phyloP scores from a whole-genome alignment of 1,140 invertebrate genomes.

The Macrotrachela quadricornifera region DNA sequence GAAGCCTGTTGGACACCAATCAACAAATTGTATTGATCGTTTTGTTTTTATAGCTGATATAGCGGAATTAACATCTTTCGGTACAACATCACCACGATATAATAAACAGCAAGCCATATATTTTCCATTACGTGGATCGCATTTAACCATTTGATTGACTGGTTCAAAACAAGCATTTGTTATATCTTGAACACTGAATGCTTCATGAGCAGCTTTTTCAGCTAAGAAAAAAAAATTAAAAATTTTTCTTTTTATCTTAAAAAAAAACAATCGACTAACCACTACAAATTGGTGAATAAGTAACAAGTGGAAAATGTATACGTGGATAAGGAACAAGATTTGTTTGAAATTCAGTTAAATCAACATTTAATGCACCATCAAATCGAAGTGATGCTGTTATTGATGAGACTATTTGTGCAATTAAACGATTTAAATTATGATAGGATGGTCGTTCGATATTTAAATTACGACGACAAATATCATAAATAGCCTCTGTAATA shows the following conservation, averaged over 20 bases:
- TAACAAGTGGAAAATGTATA: constrained; percentile 21
- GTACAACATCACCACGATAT: constrained; percentile 27
- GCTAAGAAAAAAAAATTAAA: constrained; percentile 11
- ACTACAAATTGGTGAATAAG: constrained; percentile 35
- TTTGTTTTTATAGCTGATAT: constrained; percentile 39
- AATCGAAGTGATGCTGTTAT: constrained; percentile 40
- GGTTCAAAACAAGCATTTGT: constrained; percentile 67
- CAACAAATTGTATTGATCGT: constrained; percentile 48
- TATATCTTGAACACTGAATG: constrained; percentile 45
- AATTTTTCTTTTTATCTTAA: not conserved
- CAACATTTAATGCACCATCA: constrained; percentile 46
- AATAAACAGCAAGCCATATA: constrained; percentile 15
- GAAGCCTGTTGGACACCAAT: constrained; percentile 60
- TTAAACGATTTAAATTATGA: constrained; percentile 34
- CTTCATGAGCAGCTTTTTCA: constrained; percentile 27
- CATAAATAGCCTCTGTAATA: constrained; percentile 50
- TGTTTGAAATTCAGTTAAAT: constrained; percentile 34
- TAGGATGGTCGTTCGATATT: constrained; percentile 61
- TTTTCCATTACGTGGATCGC: constrained; percentile 53
- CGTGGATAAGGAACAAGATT: constrained; percentile 33
- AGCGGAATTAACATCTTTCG: constrained; percentile 64
- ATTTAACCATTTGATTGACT: constrained; percentile 71
- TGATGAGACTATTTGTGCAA: constrained; percentile 12
- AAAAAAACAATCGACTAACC: not conserved
- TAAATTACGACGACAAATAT: constrained; percentile 59